Percentiles rank a stretch among this genome's conserved stretches.
These are phyloP conservation scores for Gambusia affinis DNA, from an alignment of 2,113 vertebrate species.

Conservation along the genomic window DNA sequence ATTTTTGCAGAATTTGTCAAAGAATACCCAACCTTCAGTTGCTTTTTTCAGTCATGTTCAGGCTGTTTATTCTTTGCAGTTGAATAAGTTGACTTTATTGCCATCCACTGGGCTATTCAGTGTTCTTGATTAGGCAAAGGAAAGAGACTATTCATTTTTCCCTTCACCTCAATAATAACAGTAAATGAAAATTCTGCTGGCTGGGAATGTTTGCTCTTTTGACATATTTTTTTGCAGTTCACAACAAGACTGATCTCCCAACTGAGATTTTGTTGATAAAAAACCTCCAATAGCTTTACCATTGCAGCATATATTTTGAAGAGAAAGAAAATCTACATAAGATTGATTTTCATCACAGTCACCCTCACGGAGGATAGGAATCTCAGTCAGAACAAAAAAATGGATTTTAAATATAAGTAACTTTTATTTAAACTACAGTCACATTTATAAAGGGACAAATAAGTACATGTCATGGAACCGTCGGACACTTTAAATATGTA, in stretches of 20 bases:
- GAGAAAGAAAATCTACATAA: background rate
- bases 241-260: no score
- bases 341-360: background rate
- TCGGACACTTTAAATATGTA: slow-evolving; percentile 50
- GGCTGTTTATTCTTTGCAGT: background rate
- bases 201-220: background rate
- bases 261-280: background rate
- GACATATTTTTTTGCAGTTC: background rate
- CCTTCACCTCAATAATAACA: background rate
- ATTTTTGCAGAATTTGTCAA: no score
- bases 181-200: background rate
- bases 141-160: background rate
- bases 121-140: background rate
- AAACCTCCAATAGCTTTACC: background rate
- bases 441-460: slow-evolving; percentile 71
- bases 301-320: background rate
- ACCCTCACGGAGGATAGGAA: background rate
- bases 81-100: background rate
- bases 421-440: slow-evolving; percentile 69
- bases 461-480: slow-evolving; percentile 30
- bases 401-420: slow-evolving; percentile 49
- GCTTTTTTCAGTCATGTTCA: no score
- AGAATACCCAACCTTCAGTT: no score
- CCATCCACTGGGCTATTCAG: background rate
- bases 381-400: background rate